Evolutionary conservation across 2,113 vertebrate genomes (phyloP), one percentile per base, ranked within the genome.

Genomic region (Alectura lathami): DNA sequence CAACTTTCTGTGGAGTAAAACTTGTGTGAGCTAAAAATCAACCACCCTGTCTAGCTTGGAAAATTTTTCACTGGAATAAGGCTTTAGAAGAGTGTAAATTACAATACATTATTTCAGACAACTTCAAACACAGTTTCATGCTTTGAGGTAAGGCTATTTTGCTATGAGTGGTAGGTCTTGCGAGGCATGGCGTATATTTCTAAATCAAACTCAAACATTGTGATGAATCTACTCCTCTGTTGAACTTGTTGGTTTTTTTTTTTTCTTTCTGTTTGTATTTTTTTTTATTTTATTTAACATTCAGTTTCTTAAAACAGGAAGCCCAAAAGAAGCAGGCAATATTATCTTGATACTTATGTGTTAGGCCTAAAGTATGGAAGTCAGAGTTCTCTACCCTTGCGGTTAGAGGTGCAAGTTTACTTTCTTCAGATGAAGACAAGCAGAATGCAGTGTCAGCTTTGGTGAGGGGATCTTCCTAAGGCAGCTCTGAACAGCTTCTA

Each of bases 1-100:
- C 88, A 88, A 48, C 76, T 78, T 96, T 94, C 85, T 90, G 17
- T 14, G 40, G 83, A 94, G n/a, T 93, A 94, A 86, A 94, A 93
- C n/a, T 80, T 63, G 60, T 62, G 60, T 57, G 83, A 97, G 81
- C 88, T 93, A 64, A 94, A 93, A 96, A 91, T 90, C 73, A 75
- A 74, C 82, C 64, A 67, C 47, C 43, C 51, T 48, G 73, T 77
- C 64, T 78, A 36, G 43, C 70, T 83, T 64, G 90, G 83, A 93
- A 96, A 81, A 42, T 24, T 68, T 77, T 83, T 86, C 64, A 86
- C 62, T 91, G 60, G 91, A 30, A 67, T 96, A 53, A 80, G 73
- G 30, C 45, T 91, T 91, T 68, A 81, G 66, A 78, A 60, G 38
- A 91, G 64, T 56, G 83, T 36, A 70, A 91, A 89, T 86, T 75